Evolutionary conservation across 2,888 invertebrate species (phyloP).

Genomic region (Vesta saturnalis): DNA sequence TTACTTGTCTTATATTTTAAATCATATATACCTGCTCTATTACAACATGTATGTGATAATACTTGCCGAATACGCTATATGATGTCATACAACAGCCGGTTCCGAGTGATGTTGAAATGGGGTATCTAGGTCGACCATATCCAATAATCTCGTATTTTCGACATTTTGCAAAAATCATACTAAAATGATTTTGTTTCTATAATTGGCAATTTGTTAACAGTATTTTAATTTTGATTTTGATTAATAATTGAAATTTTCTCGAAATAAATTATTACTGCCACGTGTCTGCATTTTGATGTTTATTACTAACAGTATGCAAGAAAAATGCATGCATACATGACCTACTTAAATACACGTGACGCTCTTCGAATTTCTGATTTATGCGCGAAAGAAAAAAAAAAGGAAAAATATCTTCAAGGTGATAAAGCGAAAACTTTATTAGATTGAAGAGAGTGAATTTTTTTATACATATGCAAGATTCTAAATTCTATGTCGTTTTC

Average conservation of each 20-base stretch:
- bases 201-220: no score
- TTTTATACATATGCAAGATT: slow-evolving; percentile 24
- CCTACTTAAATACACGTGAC: not conserved
- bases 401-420: no score
- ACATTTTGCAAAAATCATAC: not conserved
- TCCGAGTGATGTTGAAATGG: slow-evolving; percentile 47
- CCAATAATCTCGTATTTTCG: slow-evolving; percentile 19
- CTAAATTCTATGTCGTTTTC: slow-evolving; percentile 30
- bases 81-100: slow-evolving; percentile 46
- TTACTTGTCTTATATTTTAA: slow-evolving; percentile 11
- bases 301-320: no score
- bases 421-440: no score
- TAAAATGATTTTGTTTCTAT: no score
- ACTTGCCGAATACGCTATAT: slow-evolving; percentile 36
- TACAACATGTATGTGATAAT: slow-evolving; percentile 35
- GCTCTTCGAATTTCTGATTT: not conserved
- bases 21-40: slow-evolving; percentile 28
- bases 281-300: no score
- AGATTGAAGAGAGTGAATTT: slow-evolving; percentile 28
- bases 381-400: not conserved
- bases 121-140: slow-evolving; percentile 49
- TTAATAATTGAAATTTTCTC: no score
- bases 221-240: no score
- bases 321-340: no score
- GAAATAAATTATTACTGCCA: no score